These are phyloP conservation scores for Euplagia quadripunctaria DNA, from an alignment of 2,888 invertebrate species.

Conservation along the genomic window DNA sequence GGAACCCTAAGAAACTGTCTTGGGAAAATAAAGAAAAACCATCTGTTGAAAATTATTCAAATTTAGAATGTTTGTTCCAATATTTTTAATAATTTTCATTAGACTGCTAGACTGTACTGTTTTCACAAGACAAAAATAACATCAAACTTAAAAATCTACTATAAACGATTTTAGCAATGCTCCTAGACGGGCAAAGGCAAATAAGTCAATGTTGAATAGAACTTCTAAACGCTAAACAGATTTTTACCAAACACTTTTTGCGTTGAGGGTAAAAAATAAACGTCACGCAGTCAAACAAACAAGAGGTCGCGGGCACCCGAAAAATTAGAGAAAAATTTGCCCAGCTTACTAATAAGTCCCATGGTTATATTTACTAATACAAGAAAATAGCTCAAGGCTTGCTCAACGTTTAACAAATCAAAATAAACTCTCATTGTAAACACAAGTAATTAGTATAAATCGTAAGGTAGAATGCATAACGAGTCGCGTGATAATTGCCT, in stretches of 20 bases:
- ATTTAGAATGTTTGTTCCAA: no score
- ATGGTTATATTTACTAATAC: constrained; percentile 5
- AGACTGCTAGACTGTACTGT: no score
- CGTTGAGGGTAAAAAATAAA: neutral
- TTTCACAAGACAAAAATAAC: no score
- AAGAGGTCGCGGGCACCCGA: neutral
- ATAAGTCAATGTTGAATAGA: neutral
- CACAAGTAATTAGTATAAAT: constrained; percentile 40
- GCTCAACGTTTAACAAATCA: constrained; percentile 8
- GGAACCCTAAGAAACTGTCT: no score
- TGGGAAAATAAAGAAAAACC: no score
- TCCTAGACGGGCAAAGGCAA: neutral
- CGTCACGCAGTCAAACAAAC: neutral
- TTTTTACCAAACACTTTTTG: neutral
- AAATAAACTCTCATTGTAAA: constrained; percentile 18
- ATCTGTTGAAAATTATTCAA: no score
- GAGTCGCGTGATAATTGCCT: constrained; percentile 44
- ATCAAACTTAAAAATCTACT: no score
- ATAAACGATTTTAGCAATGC: neutral
- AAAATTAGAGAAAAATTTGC: neutral
- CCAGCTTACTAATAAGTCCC: neutral
- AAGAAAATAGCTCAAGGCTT: neutral
- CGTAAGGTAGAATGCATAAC: constrained; percentile 23
- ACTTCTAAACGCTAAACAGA: neutral
- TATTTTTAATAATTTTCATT: no score